Evolutionary conservation across 2,797 vertebrate genomes (phyloP), one percentile per base, ranked within the genome.

Genomic region (Notamacropus eugenii): DNA sequence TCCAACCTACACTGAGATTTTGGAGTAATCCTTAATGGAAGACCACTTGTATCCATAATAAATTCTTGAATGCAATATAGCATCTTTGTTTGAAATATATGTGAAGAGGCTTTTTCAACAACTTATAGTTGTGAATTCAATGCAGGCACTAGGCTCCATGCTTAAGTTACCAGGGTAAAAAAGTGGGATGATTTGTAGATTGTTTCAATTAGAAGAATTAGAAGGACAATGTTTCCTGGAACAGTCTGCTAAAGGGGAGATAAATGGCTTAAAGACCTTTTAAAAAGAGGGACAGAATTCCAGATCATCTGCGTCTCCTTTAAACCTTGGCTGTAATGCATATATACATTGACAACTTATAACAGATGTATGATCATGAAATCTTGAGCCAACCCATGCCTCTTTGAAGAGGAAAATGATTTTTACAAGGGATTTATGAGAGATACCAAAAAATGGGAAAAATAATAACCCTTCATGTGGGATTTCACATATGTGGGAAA

Each of bases 331-430:
- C 34, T n/a, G 58, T 54, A n/a, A 93, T 55, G 46, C 95, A 95
- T 87, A 9, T 4, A 0, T 22, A 57, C 19, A 54, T 56, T 92
- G 46, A 28, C 34, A 62, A 29, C 40, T 94, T 6, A 59, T 34
- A 54, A 74, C 93, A 92, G 95, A 93, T 90, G 74, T 24, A 46
- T 46, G 29, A 46, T 24, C 24, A 40, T 94, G 40, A 93, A 91
- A 27, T 96, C 93, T 94, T 74, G 82, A 95, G 92, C 95, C 67
- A 93, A 92, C 91, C 50, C 16, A 91, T 91, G 52, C 54, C 31
- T 93, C 14, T 34, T 90, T 12, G 50, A 91, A 34, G 27, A 92
- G 92, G 82, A 90, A n/a, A 92, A 54, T n/a, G 31, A 55, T 82
- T 74, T 90, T 90, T 34, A n/a, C 13, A 34, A 28, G 9, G 62